Percentiles rank a stretch among this genome's conserved stretches.
Conservation (phyloP, 2,888 invertebrate species). For the Chloroclystis v-ata region DNA sequence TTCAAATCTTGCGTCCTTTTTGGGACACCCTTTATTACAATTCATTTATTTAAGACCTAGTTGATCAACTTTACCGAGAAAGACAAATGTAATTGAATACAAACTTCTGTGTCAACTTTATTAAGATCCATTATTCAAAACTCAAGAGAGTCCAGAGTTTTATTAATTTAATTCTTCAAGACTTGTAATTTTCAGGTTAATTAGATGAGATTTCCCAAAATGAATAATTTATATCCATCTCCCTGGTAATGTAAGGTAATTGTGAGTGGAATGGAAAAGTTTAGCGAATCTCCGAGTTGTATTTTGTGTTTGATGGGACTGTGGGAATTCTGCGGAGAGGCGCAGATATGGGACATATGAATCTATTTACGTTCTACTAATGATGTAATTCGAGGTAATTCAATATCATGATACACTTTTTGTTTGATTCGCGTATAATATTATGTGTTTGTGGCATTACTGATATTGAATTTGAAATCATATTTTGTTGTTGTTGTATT, state of each 20-base stretch:
- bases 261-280: constrained; percentile 6
- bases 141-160: constrained; percentile 22
- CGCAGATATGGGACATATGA: too few relatives aligned
- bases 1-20: too few relatives aligned
- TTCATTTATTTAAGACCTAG: too few relatives aligned
- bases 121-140: constrained; percentile 30
- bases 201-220: constrained; percentile 22
- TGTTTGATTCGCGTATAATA: too few relatives aligned
- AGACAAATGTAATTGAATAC: constrained; percentile 13
- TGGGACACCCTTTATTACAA: too few relatives aligned
- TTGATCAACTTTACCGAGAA: too few relatives aligned
- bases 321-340: not conserved
- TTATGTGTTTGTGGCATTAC: too few relatives aligned
- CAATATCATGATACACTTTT: too few relatives aligned
- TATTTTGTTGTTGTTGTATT: too few relatives aligned
- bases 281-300: not conserved
- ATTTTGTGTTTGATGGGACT: not conserved
- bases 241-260: constrained; percentile 10
- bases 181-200: constrained; percentile 27
- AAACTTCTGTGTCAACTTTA: constrained; percentile 23
- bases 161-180: constrained; percentile 25
- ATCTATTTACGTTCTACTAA: too few relatives aligned
- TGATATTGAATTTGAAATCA: too few relatives aligned
- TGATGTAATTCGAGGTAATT: too few relatives aligned
- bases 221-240: constrained; percentile 22